Evolutionary conservation across 1,140 invertebrate genomes (phyloP), one percentile per base, ranked within the genome.

Genomic region (Drosophila sechellia): DNA sequence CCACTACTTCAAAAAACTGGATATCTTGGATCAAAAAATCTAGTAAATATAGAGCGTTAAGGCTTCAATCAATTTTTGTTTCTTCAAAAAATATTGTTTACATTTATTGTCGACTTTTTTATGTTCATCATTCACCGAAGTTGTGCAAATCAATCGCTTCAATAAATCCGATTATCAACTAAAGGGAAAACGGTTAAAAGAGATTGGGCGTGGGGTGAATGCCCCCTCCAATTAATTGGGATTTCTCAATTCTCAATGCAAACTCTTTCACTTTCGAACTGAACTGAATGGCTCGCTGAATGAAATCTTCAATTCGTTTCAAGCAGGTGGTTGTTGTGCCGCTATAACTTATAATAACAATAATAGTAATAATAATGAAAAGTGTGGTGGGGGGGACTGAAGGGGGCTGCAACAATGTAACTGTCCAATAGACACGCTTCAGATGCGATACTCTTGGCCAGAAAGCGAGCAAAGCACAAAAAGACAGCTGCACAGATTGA

Each of bases 391-490:
- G 15, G 15, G 5, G 31, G 31, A 31, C 0, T 8, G 6, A 12
- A 5, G 39, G 52, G 37, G 55, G 35, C 34, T 39, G 34, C 35
- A 40, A 63, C 58, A 68, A 65, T 66, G 64, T 76, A 58, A 68
- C 54, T 76, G 72, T 68, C 72, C 72, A 77, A 68, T 59, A 68
- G 73, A 77, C 72, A 77, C 73, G 73, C 73, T 77, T 77, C 73
- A 64, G 49, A 77, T 34, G 49, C 63, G 49, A 77, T 34, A 64
- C 63, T 69, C 63, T 58, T 15, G 49, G 25, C 25, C 43, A 65
- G 50, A 57, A 55, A 69, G 66, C 63, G 56, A 66, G 39, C 20
- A 48, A 42, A 34, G 43, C 54, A 12, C 49, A 42, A 20, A 45
- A 22, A 68, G 34, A 12, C 37, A 39, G 37, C 11, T 5, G 4